phyloP scores from a whole-genome alignment of 2,797 vertebrate genomes.

The Mareca strepera region DNA sequence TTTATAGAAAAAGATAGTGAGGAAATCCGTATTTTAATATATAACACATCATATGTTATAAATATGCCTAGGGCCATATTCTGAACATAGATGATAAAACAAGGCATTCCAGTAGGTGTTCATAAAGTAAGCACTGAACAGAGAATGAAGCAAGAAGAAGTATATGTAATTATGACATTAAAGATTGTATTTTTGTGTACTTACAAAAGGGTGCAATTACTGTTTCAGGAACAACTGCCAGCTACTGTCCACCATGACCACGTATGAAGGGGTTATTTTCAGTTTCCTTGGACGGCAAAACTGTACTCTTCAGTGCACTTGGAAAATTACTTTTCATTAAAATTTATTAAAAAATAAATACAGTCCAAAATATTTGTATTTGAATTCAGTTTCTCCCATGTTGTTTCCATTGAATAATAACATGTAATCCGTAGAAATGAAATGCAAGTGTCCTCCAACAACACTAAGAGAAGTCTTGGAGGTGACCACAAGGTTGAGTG shows the following conservation, averaged over 20 bases:
- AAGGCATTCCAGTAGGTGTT: not conserved
- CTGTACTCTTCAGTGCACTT: not conserved
- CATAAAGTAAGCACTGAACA: not conserved
- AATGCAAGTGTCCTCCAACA: not conserved
- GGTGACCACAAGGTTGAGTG: not conserved
- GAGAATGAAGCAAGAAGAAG: conserved; percentile 5
- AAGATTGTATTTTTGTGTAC: not conserved
- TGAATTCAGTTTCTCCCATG: not conserved
- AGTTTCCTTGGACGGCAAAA: not conserved
- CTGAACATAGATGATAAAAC: not conserved
- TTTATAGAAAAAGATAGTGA: not conserved
- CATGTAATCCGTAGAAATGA: not conserved
- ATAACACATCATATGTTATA: not conserved
- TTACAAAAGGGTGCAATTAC: not conserved
- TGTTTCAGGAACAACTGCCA: not conserved
- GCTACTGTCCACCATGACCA: not conserved
- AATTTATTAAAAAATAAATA: not conserved
- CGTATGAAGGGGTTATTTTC: not conserved
- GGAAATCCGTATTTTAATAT: not conserved
- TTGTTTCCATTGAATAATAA: not conserved
- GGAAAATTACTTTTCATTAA: not conserved
- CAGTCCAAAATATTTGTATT: not conserved
- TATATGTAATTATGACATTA: not conserved
- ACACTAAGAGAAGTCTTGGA: not conserved
- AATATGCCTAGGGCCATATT: not conserved